Evolutionary conservation across 1,140 invertebrate species (phyloP), one percentile per base, ranked within the genome.

Genomic region (Drosophila subpulchrella): DNA sequence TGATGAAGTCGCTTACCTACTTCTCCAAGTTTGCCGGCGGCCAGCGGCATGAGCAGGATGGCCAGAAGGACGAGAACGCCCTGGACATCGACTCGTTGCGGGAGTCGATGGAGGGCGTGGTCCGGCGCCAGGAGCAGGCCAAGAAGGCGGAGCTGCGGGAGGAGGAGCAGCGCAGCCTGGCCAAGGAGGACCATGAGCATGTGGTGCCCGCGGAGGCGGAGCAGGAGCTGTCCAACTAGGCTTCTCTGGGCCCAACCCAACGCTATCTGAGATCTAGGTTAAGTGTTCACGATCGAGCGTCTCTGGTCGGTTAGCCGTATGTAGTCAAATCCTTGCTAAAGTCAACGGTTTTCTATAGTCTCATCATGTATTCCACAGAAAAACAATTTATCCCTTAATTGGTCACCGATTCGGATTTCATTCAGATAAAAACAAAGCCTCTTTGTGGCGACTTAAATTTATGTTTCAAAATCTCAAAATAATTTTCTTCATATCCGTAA

Each of bases 1-100:
- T 97, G 6, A 97, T 98, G 96, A 97, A 97, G 91, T 96, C 96
- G 0, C 92, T 97, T 0, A 97, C 96, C 1, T 97, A 97, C 92
- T 97, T 97, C 93, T 95, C 95, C 3, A 92, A 92, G 54, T 97
- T 97, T 78, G 96, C 96, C 84, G 70, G 58, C 13, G 81, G 81
- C 20, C 74, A 66, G n/a, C 30, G 44, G 10, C 72, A 75, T 30
- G 81, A 84, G 11, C 78, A 89, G 10, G 81, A 75, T 17, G 67
- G 66, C n/a, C 71, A 78, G 12, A 89, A 90, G 57, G 85, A 89
- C 34, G 75, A 90, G 30, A 85, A 85, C 54, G 83, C 80, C 15
- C 63, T 91, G 2, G 83, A 91, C 17, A 78, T 91, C 24, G 90
- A 91, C 17, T 72, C 71, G 7, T 48, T 91, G 38, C 67, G 79